Conservation (phyloP, 2,113 vertebrate genomes). For the Raphicerus campestris region DNA sequence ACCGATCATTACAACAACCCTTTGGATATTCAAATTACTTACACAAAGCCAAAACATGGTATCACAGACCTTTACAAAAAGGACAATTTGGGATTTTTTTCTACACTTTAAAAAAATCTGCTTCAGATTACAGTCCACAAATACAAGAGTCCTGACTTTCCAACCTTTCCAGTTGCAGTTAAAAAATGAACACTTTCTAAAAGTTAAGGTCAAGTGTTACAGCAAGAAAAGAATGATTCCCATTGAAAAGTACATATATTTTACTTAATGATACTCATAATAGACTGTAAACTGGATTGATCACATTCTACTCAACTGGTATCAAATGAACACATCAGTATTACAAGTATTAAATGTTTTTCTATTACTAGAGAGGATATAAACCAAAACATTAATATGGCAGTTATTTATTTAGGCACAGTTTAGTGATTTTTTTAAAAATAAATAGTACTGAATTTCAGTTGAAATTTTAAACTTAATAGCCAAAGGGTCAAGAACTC, state of each 20-base stretch:
- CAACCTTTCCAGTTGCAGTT: constrained; percentile 65
- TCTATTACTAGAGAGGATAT: constrained; percentile 66
- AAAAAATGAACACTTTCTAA: constrained; percentile 65
- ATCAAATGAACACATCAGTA: constrained; percentile 66
- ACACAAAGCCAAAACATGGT: constrained; percentile 58
- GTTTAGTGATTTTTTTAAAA: constrained; percentile 53
- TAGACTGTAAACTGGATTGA: constrained; percentile 60
- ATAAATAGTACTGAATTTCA: constrained; percentile 69
- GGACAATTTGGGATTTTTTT: constrained; percentile 45
- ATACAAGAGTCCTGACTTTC: constrained; percentile 64
- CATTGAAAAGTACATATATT: constrained; percentile 60
- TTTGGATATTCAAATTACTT: constrained; percentile 57
- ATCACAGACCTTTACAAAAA: constrained; percentile 64
- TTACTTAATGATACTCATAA: constrained; percentile 62
- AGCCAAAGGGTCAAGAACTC: constrained; percentile 64
- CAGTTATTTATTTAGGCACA: constrained; percentile 76
- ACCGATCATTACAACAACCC: constrained; percentile 63
- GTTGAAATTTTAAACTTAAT: constrained; percentile 65
- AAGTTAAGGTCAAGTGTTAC: constrained; percentile 72
- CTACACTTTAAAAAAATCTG: constrained; percentile 60
- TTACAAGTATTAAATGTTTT: constrained; percentile 70
- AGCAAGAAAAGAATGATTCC: constrained; percentile 57
- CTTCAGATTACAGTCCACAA: constrained; percentile 65
- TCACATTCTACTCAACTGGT: constrained; percentile 68
- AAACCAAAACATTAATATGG: constrained; percentile 75